These are phyloP conservation scores for Acomys russatus DNA, from an alignment of 2,797 vertebrate genomes.

Conservation along the genomic window DNA sequence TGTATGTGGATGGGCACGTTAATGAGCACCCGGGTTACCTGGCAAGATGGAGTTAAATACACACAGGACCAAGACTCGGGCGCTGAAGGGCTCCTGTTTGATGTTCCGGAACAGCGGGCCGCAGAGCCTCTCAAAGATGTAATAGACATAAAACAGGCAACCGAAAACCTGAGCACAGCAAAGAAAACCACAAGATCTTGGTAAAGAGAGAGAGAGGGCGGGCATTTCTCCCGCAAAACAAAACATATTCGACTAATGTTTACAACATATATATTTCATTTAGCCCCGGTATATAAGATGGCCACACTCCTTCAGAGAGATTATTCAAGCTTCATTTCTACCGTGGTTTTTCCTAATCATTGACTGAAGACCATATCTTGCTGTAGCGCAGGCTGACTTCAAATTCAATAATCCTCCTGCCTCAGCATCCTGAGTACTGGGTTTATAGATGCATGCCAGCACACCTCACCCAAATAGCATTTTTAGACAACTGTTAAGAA, in stretches of 20 bases:
- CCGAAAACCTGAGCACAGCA: slow-evolving; percentile 93
- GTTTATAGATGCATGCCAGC: neutral
- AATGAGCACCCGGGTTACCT: slow-evolving; percentile 87
- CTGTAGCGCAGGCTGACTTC: neutral
- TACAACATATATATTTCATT: neutral
- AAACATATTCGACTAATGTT: neutral
- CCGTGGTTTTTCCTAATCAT: neutral
- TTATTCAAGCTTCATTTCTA: neutral
- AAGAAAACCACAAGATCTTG: neutral
- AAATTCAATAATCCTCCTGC: neutral
- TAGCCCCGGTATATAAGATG: neutral
- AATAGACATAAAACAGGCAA: slow-evolving; percentile 96
- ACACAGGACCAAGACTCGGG: slow-evolving; percentile 94
- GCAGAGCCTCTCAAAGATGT: slow-evolving; percentile 96
- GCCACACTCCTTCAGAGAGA: neutral
- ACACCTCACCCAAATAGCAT: neutral
- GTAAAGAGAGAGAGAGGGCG: neutral
- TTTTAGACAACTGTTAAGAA: slow-evolving; percentile 33
- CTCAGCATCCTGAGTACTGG: neutral
- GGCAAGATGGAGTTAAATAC: slow-evolving; percentile 98
- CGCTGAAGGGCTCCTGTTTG: slow-evolving; percentile 94
- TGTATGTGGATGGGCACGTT: neutral
- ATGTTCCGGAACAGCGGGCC: slow-evolving; percentile 95
- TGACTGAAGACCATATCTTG: neutral
- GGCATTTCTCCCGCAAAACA: neutral